phyloP scores from a whole-genome alignment of 2,888 invertebrate genomes.

The Drosophila silvestris region DNA sequence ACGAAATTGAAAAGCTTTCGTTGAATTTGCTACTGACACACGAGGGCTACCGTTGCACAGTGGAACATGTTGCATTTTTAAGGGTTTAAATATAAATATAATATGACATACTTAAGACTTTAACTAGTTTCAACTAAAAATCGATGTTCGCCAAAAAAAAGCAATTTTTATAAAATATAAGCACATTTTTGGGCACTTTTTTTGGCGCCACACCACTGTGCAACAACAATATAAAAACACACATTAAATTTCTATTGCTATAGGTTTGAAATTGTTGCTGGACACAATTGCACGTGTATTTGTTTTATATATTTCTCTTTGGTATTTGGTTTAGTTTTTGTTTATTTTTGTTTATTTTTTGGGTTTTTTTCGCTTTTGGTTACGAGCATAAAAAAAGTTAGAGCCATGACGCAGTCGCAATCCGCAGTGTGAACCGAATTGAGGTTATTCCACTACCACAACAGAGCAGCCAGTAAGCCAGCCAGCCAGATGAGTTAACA shows the following conservation, averaged over 20 bases:
- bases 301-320: slow-evolving; percentile 24
- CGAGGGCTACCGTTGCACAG: slow-evolving; percentile 46
- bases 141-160: neutral
- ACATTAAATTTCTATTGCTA: slow-evolving; percentile 15
- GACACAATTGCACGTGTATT: slow-evolving; percentile 57
- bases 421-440: slow-evolving; percentile 74
- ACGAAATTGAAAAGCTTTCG: slow-evolving; percentile 69
- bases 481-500: slow-evolving; percentile 76
- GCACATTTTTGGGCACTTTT: neutral
- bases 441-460: slow-evolving; percentile 73
- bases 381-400: slow-evolving; percentile 59
- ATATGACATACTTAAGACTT: fast-evolving
- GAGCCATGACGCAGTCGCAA: slow-evolving; percentile 74
- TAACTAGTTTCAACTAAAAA: neutral
- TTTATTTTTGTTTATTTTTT: slow-evolving; percentile 23
- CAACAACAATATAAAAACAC: slow-evolving; percentile 12
- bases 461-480: slow-evolving; percentile 54
- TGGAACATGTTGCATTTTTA: neutral
- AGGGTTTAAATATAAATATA: neutral
- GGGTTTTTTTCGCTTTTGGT: slow-evolving; percentile 36
- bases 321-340: slow-evolving; percentile 6
- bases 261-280: slow-evolving; percentile 33
- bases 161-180: neutral
- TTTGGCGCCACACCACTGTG: neutral
- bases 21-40: slow-evolving; percentile 36